These are phyloP conservation scores for Laspeyria flexula DNA, from an alignment of 2,888 invertebrate species.

Conservation along the genomic window DNA sequence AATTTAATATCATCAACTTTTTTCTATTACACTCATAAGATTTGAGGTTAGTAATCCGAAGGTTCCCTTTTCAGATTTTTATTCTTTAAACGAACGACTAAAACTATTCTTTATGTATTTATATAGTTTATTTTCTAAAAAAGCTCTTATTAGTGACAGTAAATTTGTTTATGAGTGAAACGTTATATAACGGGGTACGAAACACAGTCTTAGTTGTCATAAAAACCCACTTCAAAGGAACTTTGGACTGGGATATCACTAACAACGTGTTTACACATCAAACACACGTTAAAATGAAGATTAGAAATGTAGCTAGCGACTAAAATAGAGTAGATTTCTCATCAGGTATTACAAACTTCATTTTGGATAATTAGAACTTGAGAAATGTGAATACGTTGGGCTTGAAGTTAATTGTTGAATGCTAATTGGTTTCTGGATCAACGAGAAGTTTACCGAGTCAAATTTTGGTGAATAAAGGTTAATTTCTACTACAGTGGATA, in stretches of 20 bases:
- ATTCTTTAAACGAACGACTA: too few relatives aligned
- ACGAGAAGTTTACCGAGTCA: neutral
- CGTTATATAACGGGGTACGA: too few relatives aligned
- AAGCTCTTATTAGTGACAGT: too few relatives aligned
- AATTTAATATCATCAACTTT: too few relatives aligned
- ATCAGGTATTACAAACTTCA: neutral
- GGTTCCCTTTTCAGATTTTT: too few relatives aligned
- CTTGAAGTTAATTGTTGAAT: neutral
- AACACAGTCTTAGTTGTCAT: neutral
- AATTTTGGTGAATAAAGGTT: neutral
- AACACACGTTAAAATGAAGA: neutral
- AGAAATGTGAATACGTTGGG: neutral
- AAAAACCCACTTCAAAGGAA: neutral
- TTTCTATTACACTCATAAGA: too few relatives aligned
- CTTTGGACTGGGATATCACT: neutral
- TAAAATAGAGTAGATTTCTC: neutral
- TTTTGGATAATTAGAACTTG: neutral
- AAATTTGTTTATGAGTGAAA: too few relatives aligned
- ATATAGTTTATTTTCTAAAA: too few relatives aligned
- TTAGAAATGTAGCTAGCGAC: neutral
- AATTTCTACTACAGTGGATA: neutral
- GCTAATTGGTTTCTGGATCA: constrained; percentile 1
- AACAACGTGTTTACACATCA: neutral
- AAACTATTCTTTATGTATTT: too few relatives aligned
- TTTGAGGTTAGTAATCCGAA: too few relatives aligned